Base-by-base conservation (phyloP, 2,797 vertebrate species). In the Bradypodion ventrale region DNA sequence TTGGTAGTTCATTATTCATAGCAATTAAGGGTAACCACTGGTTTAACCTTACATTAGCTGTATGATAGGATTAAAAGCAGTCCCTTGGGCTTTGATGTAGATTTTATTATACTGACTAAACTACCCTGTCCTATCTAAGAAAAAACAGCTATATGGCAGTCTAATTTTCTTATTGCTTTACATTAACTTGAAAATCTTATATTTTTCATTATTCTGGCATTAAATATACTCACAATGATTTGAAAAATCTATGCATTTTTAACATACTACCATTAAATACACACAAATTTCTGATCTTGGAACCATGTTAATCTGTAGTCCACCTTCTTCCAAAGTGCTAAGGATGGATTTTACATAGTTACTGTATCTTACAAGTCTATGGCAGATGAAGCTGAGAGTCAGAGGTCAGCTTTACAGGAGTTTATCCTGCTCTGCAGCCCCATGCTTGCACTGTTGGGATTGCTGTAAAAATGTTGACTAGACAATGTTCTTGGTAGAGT, bases 201-300 rank as follows among this genome's bases (percentile, higher is more conserved):
- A 4, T 15, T 56, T 56, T 56, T 21, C 21, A 56, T 19, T 19
- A 56, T 56, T 56, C 15, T 56, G 21, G 52, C 52, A 56, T 56
- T 21, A 16, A 56, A 56, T 16, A 56, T 19, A 56, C 19, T 19
- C 19, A 21, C 52, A 80, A 42, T 49, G 56, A 35, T 10, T 70
- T 80, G 49, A 69, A 79, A 79, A 66, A 73, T n/a, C 40, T 63
- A 32, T 69, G 32, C 23, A 13, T 69, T 69, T 69, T 62, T 80
- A 29, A 56, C 13, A 52, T 35, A 68, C 32, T 35, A 19, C 32
- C 32, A 27, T 68, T 35, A 69, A 56, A 56, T 56, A 56, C 15
- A 56, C 52, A 56, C 52, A 56, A 16, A 56, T 19, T 19, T 16
- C 52, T 21, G 52, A 19, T 16, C 5, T 52, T 49, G 7, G 13